Conservation (phyloP, 1,140 invertebrate genomes). For the Zaprionus vittiger region DNA sequence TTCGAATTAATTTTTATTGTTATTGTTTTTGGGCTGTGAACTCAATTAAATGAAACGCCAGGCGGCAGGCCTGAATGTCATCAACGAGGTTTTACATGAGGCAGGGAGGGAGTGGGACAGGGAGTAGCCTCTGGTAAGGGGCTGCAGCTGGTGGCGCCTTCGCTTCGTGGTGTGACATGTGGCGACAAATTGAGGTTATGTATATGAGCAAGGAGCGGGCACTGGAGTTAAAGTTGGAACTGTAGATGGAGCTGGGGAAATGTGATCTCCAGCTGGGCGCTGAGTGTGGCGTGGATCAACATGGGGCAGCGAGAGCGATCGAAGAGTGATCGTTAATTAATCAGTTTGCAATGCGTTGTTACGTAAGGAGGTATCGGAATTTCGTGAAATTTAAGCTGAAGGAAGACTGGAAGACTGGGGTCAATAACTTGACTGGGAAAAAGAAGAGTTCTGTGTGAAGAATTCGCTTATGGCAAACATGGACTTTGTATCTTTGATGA, state of each 20-base stretch:
- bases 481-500: constrained; percentile 1
- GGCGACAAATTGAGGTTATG: constrained; percentile 75
- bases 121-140: neutral
- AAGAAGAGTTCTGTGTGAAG: neutral
- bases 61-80: constrained; percentile 70
- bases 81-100: constrained; percentile 50
- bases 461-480: neutral
- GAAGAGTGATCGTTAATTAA: constrained; percentile 43
- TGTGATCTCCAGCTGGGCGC: constrained; percentile 31
- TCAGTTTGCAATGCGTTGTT: constrained; percentile 37
- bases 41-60: constrained; percentile 80
- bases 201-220: constrained; percentile 20
- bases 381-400: constrained; percentile 19
- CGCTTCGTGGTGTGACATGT: constrained; percentile 69
- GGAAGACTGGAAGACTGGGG: constrained; percentile 4
- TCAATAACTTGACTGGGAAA: constrained; percentile 27
- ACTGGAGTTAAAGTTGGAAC: neutral
- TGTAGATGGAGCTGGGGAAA: neutral
- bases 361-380: constrained; percentile 28
- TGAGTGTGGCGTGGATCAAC: constrained; percentile 16
- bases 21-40: constrained; percentile 79
- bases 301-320: constrained; percentile 13
- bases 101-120: neutral
- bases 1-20: constrained; percentile 82
- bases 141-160: constrained; percentile 66